phyloP scores from a whole-genome alignment of 2,113 vertebrate species.

The Arizona elegans region DNA sequence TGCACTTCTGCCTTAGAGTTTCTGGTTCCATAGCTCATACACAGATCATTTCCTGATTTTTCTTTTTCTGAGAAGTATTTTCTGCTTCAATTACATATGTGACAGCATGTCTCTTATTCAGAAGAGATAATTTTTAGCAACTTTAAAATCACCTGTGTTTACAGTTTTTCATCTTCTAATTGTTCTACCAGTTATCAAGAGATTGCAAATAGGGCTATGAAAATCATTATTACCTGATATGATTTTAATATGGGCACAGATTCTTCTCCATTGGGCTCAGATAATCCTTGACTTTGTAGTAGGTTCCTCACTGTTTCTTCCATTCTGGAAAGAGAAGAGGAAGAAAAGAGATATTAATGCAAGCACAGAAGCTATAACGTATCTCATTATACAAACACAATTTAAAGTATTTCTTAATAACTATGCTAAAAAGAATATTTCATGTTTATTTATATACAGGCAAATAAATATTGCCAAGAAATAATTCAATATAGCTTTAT shows the following conservation, averaged over 20 bases:
- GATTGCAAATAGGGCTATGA: background rate
- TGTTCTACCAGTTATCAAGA: background rate
- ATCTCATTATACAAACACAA: background rate
- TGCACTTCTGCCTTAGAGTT: background rate
- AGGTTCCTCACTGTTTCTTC: slow-evolving; percentile 88
- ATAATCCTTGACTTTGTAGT: slow-evolving; percentile 80
- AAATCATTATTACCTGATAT: slow-evolving; percentile 76
- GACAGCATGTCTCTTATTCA: background rate
- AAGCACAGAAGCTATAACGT: background rate
- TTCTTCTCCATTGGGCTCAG: slow-evolving; percentile 79
- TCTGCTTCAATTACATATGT: background rate
- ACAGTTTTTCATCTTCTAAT: background rate
- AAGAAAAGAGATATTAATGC: background rate
- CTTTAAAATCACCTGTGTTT: background rate
- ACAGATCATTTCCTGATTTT: background rate
- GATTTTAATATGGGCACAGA: slow-evolving; percentile 80
- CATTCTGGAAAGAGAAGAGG: slow-evolving; percentile 75
- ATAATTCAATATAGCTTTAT: background rate
- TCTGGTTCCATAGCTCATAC: background rate
- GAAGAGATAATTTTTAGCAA: background rate
- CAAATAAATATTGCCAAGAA: background rate
- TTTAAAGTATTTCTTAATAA: background rate
- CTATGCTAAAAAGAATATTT: background rate
- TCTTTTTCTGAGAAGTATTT: background rate
- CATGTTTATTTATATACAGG: background rate